Base-by-base conservation (phyloP, 2,113 vertebrate species). In the Mugil cephalus region DNA sequence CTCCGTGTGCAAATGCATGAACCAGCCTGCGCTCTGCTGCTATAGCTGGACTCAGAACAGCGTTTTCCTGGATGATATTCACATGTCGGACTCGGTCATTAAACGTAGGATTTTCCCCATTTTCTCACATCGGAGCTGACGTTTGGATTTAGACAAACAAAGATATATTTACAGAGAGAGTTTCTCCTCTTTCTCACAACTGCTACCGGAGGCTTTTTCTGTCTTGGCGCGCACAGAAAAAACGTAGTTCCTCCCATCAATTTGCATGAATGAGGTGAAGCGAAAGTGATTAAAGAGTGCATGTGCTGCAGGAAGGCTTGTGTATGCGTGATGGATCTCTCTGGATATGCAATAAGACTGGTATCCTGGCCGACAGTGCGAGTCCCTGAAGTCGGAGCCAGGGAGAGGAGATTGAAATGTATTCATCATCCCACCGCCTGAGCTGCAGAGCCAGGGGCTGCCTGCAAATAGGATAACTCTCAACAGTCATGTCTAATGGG, bases 321-420 rank as follows among this genome's bases (percentile, higher is more conserved):
- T 21, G 0, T 45, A 60, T 13, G 1, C 46, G 10, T 87, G 90
- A 89, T 73, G 82, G 68, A 88, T 87, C 74, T 79, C 80, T 88
- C 84, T 79, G 80, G 75, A 73, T 83, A 83, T 84, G 80, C 68
- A 74, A 65, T 90, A 80, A 82, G 85, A 87, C 64, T 24, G 77
- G 84, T 54, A 21, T 60, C 59, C 77, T 77, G 78, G 83, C 79
- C 63, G 38, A 1, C 52, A 14, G 71, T 1, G 0, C 36, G 24
- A 1, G 66, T 34, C 65, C 76, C 81, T 70, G 67, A 74, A 78
- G 84, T 75, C 45, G 0, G 77, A 76, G 84, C 82, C 89, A 85
- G 77, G 61, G 67, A 69, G 53, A 58, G 18, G 69, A 86, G 74
- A 88, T 83, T 88, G 81, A 90, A 89, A 87, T 72, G 67, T 82